These are phyloP conservation scores for Gallinago paraguaiae DNA, from an alignment of 2,113 vertebrate genomes.

Conservation along the genomic window DNA sequence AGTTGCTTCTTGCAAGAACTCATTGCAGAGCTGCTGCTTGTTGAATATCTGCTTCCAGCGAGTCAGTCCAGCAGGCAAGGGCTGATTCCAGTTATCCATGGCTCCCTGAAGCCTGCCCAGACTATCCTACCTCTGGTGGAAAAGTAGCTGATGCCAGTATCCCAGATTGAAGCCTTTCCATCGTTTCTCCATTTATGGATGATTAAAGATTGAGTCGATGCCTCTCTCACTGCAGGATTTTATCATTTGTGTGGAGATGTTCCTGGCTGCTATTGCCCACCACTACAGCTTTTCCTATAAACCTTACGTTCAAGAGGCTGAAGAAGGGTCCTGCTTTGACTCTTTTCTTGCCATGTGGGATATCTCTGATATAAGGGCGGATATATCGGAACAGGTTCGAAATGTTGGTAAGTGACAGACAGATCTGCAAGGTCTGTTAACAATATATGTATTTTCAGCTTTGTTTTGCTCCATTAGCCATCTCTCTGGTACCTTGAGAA, in stretches of 20 bases:
- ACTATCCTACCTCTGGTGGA: background rate
- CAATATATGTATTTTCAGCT: background rate
- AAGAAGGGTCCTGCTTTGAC: slow-evolving; percentile 96
- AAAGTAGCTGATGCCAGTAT: background rate
- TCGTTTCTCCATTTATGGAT: background rate
- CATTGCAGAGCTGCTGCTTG: background rate
- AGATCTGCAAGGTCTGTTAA: background rate
- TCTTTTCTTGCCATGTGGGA: slow-evolving; percentile 99
- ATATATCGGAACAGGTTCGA: slow-evolving; percentile 96
- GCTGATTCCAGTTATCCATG: background rate
- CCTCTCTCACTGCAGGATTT: slow-evolving; percentile 84
- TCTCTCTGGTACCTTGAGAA: background rate
- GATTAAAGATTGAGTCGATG: background rate
- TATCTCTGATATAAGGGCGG: slow-evolving; percentile 92
- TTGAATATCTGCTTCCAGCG: background rate
- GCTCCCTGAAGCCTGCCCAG: background rate
- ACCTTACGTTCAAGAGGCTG: slow-evolving; percentile 94
- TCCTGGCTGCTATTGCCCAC: slow-evolving; percentile 94
- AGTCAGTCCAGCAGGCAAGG: background rate
- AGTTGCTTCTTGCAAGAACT: background rate
- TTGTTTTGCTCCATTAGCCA: background rate
- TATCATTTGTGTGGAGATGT: slow-evolving; percentile 98
- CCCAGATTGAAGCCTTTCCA: background rate
- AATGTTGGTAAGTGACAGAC: slow-evolving; percentile 88
- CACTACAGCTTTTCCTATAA: slow-evolving; percentile 98